A percentile compares a stretch with the other conserved stretches of the same genome.
These are phyloP conservation scores for Parauchenoglanis punctatus DNA, from an alignment of 2,797 vertebrate species.

Conservation along the genomic window DNA sequence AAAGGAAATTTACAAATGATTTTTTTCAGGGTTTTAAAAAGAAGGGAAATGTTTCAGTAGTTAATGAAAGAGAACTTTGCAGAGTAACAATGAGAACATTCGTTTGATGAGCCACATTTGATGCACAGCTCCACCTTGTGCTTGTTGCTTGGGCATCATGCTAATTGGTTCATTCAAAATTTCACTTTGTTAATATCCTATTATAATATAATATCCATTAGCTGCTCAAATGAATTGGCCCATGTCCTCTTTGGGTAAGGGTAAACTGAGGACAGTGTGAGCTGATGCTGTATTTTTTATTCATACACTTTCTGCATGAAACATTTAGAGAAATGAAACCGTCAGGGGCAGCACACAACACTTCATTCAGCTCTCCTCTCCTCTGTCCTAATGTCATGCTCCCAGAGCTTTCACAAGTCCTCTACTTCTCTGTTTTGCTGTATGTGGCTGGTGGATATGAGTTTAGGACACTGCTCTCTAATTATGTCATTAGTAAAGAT, in stretches of 20 bases:
- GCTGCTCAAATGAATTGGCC: background rate
- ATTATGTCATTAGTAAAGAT: background rate
- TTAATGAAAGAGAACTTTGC: background rate
- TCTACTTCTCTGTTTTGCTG: background rate
- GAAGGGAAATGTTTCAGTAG: background rate
- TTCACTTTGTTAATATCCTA: background rate
- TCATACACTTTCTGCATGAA: conserved; percentile 36
- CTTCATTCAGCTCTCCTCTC: background rate
- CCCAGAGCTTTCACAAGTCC: background rate
- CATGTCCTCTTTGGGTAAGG: background rate
- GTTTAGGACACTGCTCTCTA: background rate
- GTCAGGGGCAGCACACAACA: conserved; percentile 8
- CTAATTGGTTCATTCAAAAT: background rate
- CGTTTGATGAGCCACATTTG: conserved; percentile 5
- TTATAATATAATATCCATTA: background rate
- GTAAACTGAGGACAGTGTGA: conserved; percentile 7
- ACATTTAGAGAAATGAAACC: conserved; percentile 6
- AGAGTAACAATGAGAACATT: background rate
- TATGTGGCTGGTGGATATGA: background rate
- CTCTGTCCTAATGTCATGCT: background rate
- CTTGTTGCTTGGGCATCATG: background rate
- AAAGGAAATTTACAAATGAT: conserved; percentile 28
- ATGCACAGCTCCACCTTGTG: background rate
- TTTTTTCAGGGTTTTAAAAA: conserved; percentile 18
- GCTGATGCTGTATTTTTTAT: conserved; percentile 30